A percentile compares a stretch with the other conserved stretches of the same genome.
Evolutionary conservation across 2,113 vertebrate species (phyloP).

Genomic region (Microtus montanus): DNA sequence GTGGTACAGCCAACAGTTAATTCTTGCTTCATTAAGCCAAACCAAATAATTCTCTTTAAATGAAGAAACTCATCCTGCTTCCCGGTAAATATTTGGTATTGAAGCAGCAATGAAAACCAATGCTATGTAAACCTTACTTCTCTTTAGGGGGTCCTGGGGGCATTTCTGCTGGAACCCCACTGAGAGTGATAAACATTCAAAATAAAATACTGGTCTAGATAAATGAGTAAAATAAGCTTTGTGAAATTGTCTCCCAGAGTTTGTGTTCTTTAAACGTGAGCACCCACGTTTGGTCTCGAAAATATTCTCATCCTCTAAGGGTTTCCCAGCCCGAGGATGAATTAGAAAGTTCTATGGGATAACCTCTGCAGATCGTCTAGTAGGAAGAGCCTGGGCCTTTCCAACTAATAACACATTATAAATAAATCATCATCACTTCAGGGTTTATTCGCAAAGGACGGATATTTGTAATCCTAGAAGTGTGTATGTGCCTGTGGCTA

Average conservation of each 20-base stretch:
- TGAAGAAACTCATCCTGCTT: conserved; percentile 59
- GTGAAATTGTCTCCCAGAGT: neutral
- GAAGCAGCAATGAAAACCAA: conserved; percentile 55
- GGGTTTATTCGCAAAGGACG: conserved; percentile 50
- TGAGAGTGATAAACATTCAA: conserved; percentile 33
- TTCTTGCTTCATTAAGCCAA: conserved; percentile 75
- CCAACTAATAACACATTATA: neutral
- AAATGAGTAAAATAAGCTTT: neutral
- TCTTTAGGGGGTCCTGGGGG: neutral
- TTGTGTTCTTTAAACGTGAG: neutral
- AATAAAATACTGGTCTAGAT: conserved; percentile 45
- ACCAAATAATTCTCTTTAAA: conserved; percentile 73
- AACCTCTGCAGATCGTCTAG: neutral
- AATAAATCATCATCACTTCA: conserved; percentile 51
- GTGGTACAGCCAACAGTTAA: conserved; percentile 63
- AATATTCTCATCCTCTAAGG: neutral
- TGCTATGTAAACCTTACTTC: conserved; percentile 34
- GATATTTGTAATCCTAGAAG: conserved; percentile 32
- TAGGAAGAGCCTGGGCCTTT: neutral
- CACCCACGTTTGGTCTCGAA: neutral
- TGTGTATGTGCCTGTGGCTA: conserved; percentile 15
- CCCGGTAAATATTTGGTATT: conserved; percentile 70
- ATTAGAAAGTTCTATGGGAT: conserved; percentile 33
- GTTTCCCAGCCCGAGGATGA: neutral
- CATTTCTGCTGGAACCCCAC: neutral